These are phyloP conservation scores for Troides helena DNA, from an alignment of 2,888 invertebrate species.

Conservation along the genomic window DNA sequence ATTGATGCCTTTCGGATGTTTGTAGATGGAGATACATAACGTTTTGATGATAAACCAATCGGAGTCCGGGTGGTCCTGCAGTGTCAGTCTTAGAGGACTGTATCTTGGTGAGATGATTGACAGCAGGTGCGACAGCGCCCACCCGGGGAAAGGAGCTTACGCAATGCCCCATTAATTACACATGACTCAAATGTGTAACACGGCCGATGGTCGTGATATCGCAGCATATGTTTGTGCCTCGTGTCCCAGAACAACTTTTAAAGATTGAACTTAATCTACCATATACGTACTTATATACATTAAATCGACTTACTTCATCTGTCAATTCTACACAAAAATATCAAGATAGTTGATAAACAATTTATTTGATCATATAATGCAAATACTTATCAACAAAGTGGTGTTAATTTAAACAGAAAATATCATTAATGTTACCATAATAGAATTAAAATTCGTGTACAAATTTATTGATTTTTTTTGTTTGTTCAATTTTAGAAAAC, in stretches of 20 bases:
- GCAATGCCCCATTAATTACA: slow-evolving; percentile 50
- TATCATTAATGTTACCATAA: too few relatives aligned
- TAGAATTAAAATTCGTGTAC: too few relatives aligned
- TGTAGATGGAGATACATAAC: slow-evolving; percentile 1
- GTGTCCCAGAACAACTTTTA: slow-evolving; percentile 27
- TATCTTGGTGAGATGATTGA: slow-evolving; percentile 43
- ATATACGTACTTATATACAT: slow-evolving; percentile 25
- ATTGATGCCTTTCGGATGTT: slow-evolving; percentile 9
- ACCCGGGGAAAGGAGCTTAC: slow-evolving; percentile 56
- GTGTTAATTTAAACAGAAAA: too few relatives aligned
- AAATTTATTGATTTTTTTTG: background rate
- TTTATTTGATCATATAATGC: background rate
- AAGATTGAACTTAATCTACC: slow-evolving; percentile 29
- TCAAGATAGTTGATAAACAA: background rate
- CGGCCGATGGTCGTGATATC: slow-evolving; percentile 34
- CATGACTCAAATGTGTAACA: slow-evolving; percentile 42
- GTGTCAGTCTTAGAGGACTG: slow-evolving; percentile 26
- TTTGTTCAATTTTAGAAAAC: background rate
- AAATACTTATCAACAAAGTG: background rate
- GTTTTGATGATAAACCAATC: background rate
- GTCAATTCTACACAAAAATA: background rate
- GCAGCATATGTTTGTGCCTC: slow-evolving; percentile 20
- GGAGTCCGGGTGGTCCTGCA: slow-evolving; percentile 24
- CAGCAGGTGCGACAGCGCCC: slow-evolving; percentile 37
- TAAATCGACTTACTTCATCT: slow-evolving; percentile 8